phyloP scores from a whole-genome alignment of 37 sponge, comb jelly and placozoan genomes.

The Aphrocallistes beatrix region DNA sequence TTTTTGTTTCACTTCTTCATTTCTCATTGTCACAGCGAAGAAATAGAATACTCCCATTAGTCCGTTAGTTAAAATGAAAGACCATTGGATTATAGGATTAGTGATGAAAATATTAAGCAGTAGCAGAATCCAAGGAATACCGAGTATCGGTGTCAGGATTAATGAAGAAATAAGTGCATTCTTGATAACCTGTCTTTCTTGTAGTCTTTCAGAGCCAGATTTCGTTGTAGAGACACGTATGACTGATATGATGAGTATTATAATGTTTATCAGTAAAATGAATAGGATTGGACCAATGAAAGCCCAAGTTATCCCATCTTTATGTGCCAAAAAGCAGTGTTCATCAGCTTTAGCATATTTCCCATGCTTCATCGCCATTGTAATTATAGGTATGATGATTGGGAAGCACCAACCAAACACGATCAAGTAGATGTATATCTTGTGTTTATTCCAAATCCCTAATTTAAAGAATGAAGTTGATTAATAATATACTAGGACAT shows the following conservation, averaged over 20 bases:
- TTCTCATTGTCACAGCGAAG: neutral
- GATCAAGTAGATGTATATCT: neutral
- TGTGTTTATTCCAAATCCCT: neutral
- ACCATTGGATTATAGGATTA: neutral
- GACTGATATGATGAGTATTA: neutral
- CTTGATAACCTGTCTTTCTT: neutral
- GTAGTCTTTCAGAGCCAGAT: neutral
- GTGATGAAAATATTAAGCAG: neutral
- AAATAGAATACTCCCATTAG: neutral
- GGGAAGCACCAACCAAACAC: neutral
- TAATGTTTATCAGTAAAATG: neutral
- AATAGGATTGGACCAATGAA: neutral
- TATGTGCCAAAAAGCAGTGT: neutral
- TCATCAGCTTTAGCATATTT: neutral
- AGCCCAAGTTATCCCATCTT: conserved; percentile 11
- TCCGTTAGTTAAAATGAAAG: neutral
- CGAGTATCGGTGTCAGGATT: neutral
- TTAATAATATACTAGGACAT: too few species aligned
- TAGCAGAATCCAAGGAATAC: neutral
- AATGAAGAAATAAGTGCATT: neutral
- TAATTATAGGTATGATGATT: conserved; percentile 2
- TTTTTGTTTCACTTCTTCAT: neutral
- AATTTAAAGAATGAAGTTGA: too few species aligned
- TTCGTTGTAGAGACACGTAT: neutral
- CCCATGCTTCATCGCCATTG: neutral